Evolutionary conservation across 1,140 invertebrate species (phyloP), one percentile per base, ranked within the genome.

Genomic region (Samia ricini): DNA sequence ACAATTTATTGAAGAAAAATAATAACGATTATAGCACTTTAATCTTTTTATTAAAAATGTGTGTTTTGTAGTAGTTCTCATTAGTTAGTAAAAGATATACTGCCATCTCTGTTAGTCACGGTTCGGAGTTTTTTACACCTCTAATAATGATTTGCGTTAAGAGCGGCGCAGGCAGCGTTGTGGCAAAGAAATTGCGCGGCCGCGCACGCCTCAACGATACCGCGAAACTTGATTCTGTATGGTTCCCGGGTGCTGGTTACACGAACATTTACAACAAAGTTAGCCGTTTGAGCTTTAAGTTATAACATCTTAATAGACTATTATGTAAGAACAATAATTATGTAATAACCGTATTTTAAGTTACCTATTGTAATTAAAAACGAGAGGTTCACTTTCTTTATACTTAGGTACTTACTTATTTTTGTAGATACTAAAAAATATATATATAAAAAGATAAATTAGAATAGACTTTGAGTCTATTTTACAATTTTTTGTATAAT

Each of bases 141-240:
- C 10, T 29, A 29, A 42, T 15, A 42, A 42, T n/a, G n/a, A 19
- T 55, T 55, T 23, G 52, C 15, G 36, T 7, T 18, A 2, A 36
- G 26, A 36, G 56, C 19, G 26, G 60, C 22, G 18, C 18, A 55
- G 15, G 61, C 60, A 62, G 49, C 24, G 49, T 63, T 72, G 63
- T 22, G 61, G 74, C 64, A 68, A 64, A 63, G 71, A 86, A 84
- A 86, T 86, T 86, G 80, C 80, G 79, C 81, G 77, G 76, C 77
- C 65, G 77, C 75, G 77, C 81, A 74, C 79, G 76, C 81, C 77
- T 78, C 68, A 69, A 60, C 64, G 68, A 55, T 63, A 81, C 83
- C 83, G 83, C 83, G 81, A 81, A 85, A 85, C 69, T 56, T 66
- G 79, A 83, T 68, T 49, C 75, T 69, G 22, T 61, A 21, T 58